Evolutionary conservation across 2,113 vertebrate genomes (phyloP).

Genomic region (Daubentonia madagascariensis): DNA sequence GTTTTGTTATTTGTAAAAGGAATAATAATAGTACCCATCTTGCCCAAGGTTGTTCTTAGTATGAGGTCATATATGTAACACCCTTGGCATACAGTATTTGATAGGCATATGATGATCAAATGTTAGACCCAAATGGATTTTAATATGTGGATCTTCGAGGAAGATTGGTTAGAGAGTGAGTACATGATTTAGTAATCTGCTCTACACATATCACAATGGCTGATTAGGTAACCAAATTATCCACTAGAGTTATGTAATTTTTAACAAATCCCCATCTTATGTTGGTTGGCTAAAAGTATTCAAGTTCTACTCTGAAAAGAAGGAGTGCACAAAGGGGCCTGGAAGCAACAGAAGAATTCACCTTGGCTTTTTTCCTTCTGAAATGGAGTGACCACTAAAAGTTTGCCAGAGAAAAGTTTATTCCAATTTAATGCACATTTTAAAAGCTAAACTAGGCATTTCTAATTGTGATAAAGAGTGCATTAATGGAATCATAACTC

Average conservation of each 20-base stretch:
- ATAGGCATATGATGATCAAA: background rate
- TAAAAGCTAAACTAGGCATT: conserved; percentile 13
- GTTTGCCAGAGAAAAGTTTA: background rate
- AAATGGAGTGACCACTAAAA: conserved; percentile 26
- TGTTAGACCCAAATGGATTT: background rate
- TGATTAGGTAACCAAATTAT: background rate
- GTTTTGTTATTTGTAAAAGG: background rate
- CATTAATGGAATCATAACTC: conserved; percentile 33
- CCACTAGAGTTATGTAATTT: background rate
- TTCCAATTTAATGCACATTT: conserved; percentile 24
- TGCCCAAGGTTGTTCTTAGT: background rate
- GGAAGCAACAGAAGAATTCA: background rate
- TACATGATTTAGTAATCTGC: background rate
- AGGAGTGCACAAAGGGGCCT: background rate
- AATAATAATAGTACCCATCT: background rate
- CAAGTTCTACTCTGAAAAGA: background rate
- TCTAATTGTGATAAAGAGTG: conserved; percentile 1
- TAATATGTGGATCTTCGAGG: background rate
- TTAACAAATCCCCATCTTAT: background rate
- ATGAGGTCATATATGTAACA: background rate
- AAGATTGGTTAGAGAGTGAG: background rate
- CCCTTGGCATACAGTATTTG: background rate
- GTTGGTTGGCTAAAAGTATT: background rate
- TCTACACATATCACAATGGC: background rate
- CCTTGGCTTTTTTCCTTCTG: background rate